phyloP scores from a whole-genome alignment of 2,888 invertebrate genomes.

The Dynastes tityus region DNA sequence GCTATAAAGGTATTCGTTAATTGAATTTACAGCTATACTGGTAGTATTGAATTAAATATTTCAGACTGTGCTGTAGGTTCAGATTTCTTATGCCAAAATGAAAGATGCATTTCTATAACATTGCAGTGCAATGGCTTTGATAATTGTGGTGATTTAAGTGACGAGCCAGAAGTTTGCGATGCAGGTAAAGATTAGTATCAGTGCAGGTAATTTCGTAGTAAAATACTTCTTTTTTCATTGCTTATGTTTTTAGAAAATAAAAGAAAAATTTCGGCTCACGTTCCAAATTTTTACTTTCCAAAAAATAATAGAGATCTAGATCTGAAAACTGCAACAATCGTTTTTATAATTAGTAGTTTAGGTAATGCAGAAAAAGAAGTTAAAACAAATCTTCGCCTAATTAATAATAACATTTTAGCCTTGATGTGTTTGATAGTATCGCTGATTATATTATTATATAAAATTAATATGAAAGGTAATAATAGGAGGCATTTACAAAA shows the following conservation, averaged over 20 bases:
- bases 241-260: slow-evolving; percentile 71
- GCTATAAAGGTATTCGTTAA: slow-evolving; percentile 75
- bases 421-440: slow-evolving; percentile 77
- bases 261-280: slow-evolving; percentile 76
- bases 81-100: slow-evolving; percentile 82
- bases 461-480: slow-evolving; percentile 76
- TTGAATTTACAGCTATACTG: not conserved
- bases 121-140: slow-evolving; percentile 84
- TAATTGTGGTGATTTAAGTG: slow-evolving; percentile 83
- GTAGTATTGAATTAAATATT: slow-evolving; percentile 53
- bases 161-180: slow-evolving; percentile 78
- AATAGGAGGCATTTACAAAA: slow-evolving; percentile 79
- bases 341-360: slow-evolving; percentile 77
- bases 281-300: slow-evolving; percentile 82
- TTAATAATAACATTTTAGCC: slow-evolving; percentile 62
- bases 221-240: not conserved
- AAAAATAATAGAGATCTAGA: slow-evolving; percentile 79
- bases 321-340: slow-evolving; percentile 77
- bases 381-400: not conserved
- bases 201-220: slow-evolving; percentile 18
- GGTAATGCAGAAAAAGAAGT: slow-evolving; percentile 64
- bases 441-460: slow-evolving; percentile 76
- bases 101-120: slow-evolving; percentile 79
- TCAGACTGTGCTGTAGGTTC: slow-evolving; percentile 79
- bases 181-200: slow-evolving; percentile 65